Base-by-base conservation (phyloP, 2,797 vertebrate species). In the Manis crassicaudata region DNA sequence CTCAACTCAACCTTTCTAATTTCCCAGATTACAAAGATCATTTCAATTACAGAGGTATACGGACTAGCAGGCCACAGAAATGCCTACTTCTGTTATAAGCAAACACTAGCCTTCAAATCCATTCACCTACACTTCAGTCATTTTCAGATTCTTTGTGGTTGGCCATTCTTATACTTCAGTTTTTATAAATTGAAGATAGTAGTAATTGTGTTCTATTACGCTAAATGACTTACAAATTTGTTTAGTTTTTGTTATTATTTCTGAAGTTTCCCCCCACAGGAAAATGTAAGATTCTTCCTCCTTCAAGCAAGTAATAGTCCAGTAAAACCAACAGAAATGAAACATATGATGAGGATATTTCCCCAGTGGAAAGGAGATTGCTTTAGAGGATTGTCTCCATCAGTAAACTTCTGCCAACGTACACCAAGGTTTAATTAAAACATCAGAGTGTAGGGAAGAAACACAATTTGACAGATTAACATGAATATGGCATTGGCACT, bases 401-500 rank as follows among this genome's bases (percentile, higher is more conserved):
- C 81, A 90, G 21, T 70, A 97, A 87, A 72, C 21, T 20, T 88
- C 83, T 94, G 68, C 35, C 90, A 86, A 86, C 60, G 50, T 89
- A 86, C 32, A 96, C 60, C 16, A 63, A 82, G 32, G 20, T 83
- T 94, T 96, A 95, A 97, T 68, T 92, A 96, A 29, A 67, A 94
- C 54, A 97, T 82, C 80, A 93, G 92, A 95, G 97, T 86, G 27
- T 58, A 43, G 23, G 27, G 50, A 25, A 97, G 77, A 12, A 75
- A 93, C 77, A 88, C 27, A 80, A 83, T 72, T 35, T 94, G 72
- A 87, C 63, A 97, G 86, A 86, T 62, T 92, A 88, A 95, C 84
- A 70, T 84, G 68, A 93, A 56, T 94, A 81, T 27, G 58, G 65
- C 68, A 91, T 0, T 82, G 80, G 87, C 93, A 90, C 46, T 73